phyloP scores from a whole-genome alignment of 2,888 invertebrate species.

The Nephrocerus scutellatus region DNA sequence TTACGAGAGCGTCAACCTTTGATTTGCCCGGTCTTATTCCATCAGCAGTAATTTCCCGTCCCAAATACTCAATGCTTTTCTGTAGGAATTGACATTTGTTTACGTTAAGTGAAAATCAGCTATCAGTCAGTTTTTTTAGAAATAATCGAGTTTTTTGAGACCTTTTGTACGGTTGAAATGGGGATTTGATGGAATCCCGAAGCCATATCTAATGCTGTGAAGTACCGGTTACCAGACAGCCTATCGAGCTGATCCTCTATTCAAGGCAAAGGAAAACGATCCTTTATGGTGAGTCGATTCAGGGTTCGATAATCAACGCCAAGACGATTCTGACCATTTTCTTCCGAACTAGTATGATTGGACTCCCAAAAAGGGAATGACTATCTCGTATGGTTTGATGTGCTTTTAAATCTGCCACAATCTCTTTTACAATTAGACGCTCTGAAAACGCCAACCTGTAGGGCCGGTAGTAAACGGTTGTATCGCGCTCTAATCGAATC shows the following conservation, averaged over 20 bases:
- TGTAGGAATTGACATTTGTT: slow-evolving; percentile 21
- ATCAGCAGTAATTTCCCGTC: slow-evolving; percentile 20
- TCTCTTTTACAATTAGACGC: slow-evolving; percentile 10
- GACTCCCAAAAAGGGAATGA: slow-evolving; percentile 17
- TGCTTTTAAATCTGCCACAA: slow-evolving; percentile 11
- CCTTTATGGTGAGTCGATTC: slow-evolving; percentile 33
- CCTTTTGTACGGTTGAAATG: slow-evolving; percentile 11
- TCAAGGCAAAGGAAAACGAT: slow-evolving; percentile 35
- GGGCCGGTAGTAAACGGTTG: slow-evolving; percentile 9
- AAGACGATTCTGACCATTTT: slow-evolving; percentile 16
- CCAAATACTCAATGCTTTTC: slow-evolving; percentile 25
- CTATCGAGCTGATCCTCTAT: slow-evolving; percentile 40
- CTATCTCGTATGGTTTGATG: slow-evolving; percentile 14
- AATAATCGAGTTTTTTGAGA: slow-evolving; percentile 17
- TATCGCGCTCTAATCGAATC: slow-evolving; percentile 9
- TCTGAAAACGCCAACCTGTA: slow-evolving; percentile 15
- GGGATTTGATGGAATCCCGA: slow-evolving; percentile 15
- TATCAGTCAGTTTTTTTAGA: slow-evolving; percentile 16
- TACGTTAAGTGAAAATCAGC: slow-evolving; percentile 21
- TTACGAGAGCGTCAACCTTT: no score
- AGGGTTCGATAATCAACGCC: slow-evolving; percentile 22
- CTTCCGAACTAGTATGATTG: slow-evolving; percentile 17
- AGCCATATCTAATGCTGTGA: slow-evolving; percentile 22
- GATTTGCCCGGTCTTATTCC: no score
- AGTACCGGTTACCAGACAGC: slow-evolving; percentile 25